phyloP scores from a whole-genome alignment of 2,113 vertebrate species.

The Eolophus roseicapilla region DNA sequence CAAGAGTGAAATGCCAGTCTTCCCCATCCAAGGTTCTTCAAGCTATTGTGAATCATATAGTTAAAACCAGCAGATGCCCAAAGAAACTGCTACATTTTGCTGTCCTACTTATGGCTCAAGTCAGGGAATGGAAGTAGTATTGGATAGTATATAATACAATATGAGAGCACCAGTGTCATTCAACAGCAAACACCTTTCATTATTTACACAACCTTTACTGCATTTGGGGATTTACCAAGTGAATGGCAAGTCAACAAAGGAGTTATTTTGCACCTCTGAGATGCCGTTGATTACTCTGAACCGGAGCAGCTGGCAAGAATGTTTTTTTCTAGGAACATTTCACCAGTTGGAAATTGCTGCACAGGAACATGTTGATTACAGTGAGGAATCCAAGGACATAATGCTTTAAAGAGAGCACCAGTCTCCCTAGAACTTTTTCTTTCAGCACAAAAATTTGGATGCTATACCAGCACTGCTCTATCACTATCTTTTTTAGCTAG shows the following conservation, averaged over 20 bases:
- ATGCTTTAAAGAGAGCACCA: neutral
- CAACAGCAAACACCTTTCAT: neutral
- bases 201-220: constrained; percentile 17
- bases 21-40: neutral
- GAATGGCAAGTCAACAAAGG: neutral
- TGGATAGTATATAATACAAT: neutral
- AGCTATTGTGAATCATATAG: neutral
- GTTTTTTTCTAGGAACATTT: neutral
- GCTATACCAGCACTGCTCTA: neutral
- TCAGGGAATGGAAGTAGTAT: neutral
- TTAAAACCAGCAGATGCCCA: neutral
- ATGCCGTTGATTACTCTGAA: neutral
- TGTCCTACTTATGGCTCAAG: neutral
- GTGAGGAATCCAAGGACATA: neutral
- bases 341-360: neutral
- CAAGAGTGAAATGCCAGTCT: neutral
- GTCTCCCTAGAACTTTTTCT: neutral
- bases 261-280: neutral
- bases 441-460: neutral
- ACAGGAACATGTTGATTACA: neutral
- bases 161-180: neutral
- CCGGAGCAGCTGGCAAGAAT: neutral
- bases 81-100: neutral
- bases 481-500: neutral
- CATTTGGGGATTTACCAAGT: neutral